These are phyloP conservation scores for Nyctalus aviator DNA, from an alignment of 2,797 vertebrate species.

Conservation along the genomic window DNA sequence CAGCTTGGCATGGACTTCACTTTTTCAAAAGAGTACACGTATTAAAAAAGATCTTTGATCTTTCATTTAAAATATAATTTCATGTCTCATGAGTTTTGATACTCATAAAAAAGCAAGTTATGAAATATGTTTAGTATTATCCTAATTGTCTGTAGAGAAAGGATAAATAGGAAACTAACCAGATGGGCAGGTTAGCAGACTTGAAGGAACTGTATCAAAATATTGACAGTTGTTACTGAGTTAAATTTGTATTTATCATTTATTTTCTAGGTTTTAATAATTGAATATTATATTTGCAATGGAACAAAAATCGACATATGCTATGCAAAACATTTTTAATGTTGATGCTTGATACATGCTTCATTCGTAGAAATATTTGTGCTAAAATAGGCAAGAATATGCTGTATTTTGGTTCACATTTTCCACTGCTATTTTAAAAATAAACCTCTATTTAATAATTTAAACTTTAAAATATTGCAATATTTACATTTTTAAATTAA, in stretches of 20 bases:
- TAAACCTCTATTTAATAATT: conserved; percentile 17
- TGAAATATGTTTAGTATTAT: conserved; percentile 16
- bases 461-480: conserved; percentile 42
- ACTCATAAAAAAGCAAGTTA: conserved; percentile 28
- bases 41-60: conserved; percentile 48
- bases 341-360: background rate
- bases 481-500: conserved; percentile 60
- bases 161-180: background rate
- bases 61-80: conserved; percentile 25
- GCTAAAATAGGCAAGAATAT: background rate
- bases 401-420: conserved; percentile 39
- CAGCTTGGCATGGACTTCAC: conserved; percentile 86
- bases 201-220: conserved; percentile 19
- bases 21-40: conserved; percentile 53
- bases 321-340: conserved; percentile 58
- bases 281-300: conserved; percentile 22
- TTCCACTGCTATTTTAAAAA: background rate
- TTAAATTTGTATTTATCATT: background rate
- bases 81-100: conserved; percentile 29
- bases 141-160: background rate
- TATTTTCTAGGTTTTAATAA: conserved; percentile 21
- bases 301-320: conserved; percentile 12
- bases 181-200: background rate
- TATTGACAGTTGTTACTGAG: conserved; percentile 32
- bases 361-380: conserved; percentile 25